Evolutionary conservation across 1,140 invertebrate genomes (phyloP).

Genomic region (Rhysida immarginata): DNA sequence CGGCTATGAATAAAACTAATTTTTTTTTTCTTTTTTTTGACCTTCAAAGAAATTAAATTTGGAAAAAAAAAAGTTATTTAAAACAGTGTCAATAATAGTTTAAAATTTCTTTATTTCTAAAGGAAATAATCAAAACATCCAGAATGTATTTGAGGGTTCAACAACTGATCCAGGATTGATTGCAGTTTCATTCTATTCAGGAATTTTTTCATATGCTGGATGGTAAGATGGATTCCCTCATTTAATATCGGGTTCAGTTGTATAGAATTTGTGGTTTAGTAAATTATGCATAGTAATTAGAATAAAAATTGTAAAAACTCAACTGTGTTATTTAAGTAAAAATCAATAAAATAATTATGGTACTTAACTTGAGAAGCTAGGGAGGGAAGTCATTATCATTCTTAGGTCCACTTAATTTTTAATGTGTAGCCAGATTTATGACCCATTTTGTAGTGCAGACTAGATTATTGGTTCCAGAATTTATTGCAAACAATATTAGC

Average conservation of each 20-base stretch:
- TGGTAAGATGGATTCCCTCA: constrained; percentile 42
- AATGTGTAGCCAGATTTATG: too few relatives aligned
- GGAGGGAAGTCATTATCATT: too few relatives aligned
- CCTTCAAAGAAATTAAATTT: too few relatives aligned
- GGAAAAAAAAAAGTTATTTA: too few relatives aligned
- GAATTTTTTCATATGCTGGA: constrained; percentile 91
- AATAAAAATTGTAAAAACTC: neutral
- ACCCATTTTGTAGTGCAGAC: too few relatives aligned
- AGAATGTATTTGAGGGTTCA: constrained; percentile 59
- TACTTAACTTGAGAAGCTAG: too few relatives aligned
- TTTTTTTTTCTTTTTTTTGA: neutral
- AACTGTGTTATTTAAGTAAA: neutral
- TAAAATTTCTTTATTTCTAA: constrained; percentile 10
- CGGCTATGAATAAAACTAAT: neutral
- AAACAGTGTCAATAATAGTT: neutral
- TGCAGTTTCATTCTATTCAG: constrained; percentile 82
- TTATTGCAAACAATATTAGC: too few relatives aligned
- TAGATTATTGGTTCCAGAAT: too few relatives aligned
- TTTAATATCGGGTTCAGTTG: too few relatives aligned
- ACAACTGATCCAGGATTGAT: constrained; percentile 63
- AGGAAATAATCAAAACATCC: constrained; percentile 47
- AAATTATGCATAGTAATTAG: neutral
- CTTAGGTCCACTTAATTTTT: neutral
- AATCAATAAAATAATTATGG: too few relatives aligned
- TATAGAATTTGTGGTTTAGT: neutral